Base-by-base conservation (phyloP, 2,797 vertebrate genomes). In the Chaunax sp. region DNA sequence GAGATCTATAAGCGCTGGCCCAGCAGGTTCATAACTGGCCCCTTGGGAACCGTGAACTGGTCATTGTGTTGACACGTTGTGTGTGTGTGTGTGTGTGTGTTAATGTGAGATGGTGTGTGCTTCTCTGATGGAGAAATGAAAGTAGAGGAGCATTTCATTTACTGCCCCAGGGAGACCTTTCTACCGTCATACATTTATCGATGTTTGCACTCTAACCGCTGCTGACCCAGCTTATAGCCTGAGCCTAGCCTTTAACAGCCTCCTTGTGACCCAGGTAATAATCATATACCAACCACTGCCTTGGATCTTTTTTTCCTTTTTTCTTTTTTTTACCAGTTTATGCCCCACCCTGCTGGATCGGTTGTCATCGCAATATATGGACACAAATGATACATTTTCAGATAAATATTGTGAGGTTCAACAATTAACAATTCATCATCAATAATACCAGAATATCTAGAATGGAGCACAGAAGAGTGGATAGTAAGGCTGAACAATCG, bases 11-110 rank as follows among this genome's bases (percentile, higher is more conserved):
- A 88, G 77, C 19, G 88, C 89, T 90, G 82, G 71, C 72, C 78
- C 89, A 88, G 89, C 83, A 87, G 82, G 76, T 87, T 87, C 72
- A 83, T 90, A 92, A 92, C 78, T 83, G 77, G 69, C 66, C 86
- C 75, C 46, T 0, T 38, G 84, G 86, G 88, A 86, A 77, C 72
- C 6, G 40, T 88, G 84, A 88, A 85, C 80, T 77, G 81, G 78
- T 70, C 74, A 71, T 26, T 50, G 45, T 79, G 65, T 81, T 83
- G 85, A 87, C 80, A 80, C 75, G 77, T 20, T 67, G 54, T 70
- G 15, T 75, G 75, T 73, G 51, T 49, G 63, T 60, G 26, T 72
- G 60, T 64, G 45, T 65, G 47, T 47, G 50, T 54, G 51, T 59
- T 19, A 30, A 11, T 18, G 25, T 41, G 3, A 37, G 64, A 16